Percentiles rank a stretch among this genome's conserved stretches.
Evolutionary conservation across 37 sponge, comb jelly and placozoan species (phyloP).

Genomic region (Eunapius fragilis): DNA sequence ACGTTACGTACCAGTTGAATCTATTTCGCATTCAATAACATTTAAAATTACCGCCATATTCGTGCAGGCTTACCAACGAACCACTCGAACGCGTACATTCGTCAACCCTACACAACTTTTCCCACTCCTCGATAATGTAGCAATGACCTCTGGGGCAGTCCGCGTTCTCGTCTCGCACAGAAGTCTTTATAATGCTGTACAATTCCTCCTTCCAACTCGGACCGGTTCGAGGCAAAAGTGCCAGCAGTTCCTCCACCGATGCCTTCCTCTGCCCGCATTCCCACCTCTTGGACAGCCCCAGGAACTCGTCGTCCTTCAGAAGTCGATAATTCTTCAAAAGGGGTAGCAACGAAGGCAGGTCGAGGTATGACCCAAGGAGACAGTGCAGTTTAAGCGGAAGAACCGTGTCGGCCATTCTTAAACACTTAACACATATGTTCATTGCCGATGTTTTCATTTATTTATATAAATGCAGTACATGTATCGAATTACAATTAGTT

Average conservation of each 20-base stretch:
- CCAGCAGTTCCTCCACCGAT: slow-evolving; percentile 1
- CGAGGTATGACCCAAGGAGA: not conserved
- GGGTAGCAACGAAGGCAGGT: slow-evolving; percentile 6
- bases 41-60: too few species aligned
- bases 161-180: slow-evolving; percentile 8
- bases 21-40: too few species aligned
- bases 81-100: too few species aligned
- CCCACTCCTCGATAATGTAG: slow-evolving; percentile 1
- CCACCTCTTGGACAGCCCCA: slow-evolving; percentile 8
- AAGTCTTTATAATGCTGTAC: not conserved
- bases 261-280: not conserved
- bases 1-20: too few species aligned
- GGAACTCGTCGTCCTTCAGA: slow-evolving; percentile 13
- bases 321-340: not conserved
- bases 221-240: not conserved
- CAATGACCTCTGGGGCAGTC: slow-evolving; percentile 7
- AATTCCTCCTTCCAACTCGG: slow-evolving; percentile 6
- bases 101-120: too few species aligned
- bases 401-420: not conserved
- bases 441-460: not conserved
- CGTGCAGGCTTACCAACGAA: too few species aligned
- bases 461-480: too few species aligned
- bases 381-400: not conserved
- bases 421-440: not conserved
- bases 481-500: too few species aligned